These are phyloP conservation scores for Orthonychiurus folsomi DNA, from an alignment of 2,888 invertebrate genomes.

Conservation along the genomic window DNA sequence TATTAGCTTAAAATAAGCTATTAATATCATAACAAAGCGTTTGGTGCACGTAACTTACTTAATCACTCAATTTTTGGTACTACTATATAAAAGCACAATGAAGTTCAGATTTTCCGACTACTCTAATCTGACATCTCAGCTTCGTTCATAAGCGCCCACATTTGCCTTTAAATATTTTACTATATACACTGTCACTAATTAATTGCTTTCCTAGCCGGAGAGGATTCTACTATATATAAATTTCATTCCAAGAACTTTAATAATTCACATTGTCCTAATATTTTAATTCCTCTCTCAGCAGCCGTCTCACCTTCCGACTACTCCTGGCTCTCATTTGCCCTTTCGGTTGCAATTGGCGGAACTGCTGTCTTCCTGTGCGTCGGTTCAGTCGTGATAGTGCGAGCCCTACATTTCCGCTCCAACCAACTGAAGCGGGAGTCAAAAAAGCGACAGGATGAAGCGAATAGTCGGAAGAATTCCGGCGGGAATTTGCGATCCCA, in stretches of 20 bases:
- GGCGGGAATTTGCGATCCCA: slow-evolving; percentile 16
- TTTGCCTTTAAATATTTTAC: no score
- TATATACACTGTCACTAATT: no score
- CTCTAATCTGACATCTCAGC: no score
- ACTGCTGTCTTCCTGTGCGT: slow-evolving; percentile 38
- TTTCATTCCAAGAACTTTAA: background rate
- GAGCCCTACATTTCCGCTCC: slow-evolving; percentile 35
- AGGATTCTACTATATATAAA: background rate
- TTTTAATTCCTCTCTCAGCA: slow-evolving; percentile 10
- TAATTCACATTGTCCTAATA: background rate
- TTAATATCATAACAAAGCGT: no score
- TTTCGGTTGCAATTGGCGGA: slow-evolving; percentile 39
- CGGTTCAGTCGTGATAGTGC: slow-evolving; percentile 35
- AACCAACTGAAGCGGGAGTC: slow-evolving; percentile 32
- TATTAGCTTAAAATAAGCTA: no score
- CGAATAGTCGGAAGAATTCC: slow-evolving; percentile 22
- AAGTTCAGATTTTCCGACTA: no score
- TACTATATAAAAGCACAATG: no score
- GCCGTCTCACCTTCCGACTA: slow-evolving; percentile 37
- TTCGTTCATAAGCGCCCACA: no score
- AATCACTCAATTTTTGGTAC: no score
- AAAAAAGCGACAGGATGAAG: slow-evolving; percentile 30
- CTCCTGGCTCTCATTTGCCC: slow-evolving; percentile 38
- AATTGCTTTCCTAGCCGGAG: background rate
- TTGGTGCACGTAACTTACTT: no score